These are phyloP conservation scores for Drosophila rhopaloa DNA, from an alignment of 1,140 invertebrate species.

Conservation along the genomic window DNA sequence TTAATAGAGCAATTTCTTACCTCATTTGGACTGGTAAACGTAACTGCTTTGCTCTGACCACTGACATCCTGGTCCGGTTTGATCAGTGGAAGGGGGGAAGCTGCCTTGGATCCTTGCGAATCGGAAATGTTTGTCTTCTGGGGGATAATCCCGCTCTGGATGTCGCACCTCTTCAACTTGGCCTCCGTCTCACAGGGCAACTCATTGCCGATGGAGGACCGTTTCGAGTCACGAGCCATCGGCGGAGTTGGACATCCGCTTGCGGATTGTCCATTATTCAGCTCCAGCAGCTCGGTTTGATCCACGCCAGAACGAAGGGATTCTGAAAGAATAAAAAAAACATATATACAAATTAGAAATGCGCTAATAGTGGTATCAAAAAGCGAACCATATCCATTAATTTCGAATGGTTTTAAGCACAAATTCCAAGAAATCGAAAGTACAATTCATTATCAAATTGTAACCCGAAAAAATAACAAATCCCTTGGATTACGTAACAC, in stretches of 20 bases:
- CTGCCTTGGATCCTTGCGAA: neutral
- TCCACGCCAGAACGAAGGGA: slow-evolving; percentile 67
- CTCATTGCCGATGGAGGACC: slow-evolving; percentile 55
- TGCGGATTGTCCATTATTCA: slow-evolving; percentile 29
- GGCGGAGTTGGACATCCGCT: slow-evolving; percentile 23
- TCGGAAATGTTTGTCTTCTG: slow-evolving; percentile 1
- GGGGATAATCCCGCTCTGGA: slow-evolving; percentile 9
- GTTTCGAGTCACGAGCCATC: slow-evolving; percentile 55
- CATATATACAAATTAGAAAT: neutral
- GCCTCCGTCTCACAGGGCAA: slow-evolving; percentile 59
- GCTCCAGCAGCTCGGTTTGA: slow-evolving; percentile 61
- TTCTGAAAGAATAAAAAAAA: slow-evolving; percentile 44
- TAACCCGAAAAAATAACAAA: neutral
- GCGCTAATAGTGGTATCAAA: neutral
- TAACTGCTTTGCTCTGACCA: neutral
- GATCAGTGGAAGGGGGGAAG: neutral
- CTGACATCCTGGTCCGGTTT: slow-evolving; percentile 2
- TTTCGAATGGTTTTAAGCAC: too few relatives aligned
- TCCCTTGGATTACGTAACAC: slow-evolving; percentile 3
- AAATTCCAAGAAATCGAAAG: neutral
- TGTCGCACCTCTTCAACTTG: slow-evolving; percentile 56
- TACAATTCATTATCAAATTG: slow-evolving; percentile 1
- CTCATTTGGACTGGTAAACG: slow-evolving; percentile 35
- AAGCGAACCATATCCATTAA: too few relatives aligned
- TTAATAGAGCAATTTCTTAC: slow-evolving; percentile 10